Base-by-base conservation (phyloP, 1,140 invertebrate species). In the Achroia grisella region DNA sequence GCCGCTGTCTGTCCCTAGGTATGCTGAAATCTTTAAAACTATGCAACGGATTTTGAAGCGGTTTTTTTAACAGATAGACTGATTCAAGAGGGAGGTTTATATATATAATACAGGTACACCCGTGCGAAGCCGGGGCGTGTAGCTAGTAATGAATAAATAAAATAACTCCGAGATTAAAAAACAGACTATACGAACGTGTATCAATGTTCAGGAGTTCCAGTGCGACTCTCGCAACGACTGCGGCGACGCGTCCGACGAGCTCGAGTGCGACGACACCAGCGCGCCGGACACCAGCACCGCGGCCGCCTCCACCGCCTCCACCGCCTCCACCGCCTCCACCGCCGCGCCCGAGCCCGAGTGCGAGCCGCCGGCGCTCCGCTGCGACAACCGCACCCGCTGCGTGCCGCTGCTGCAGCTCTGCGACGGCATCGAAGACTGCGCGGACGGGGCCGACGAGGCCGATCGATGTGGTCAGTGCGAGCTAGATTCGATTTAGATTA, bases 361-460 rank as follows among this genome's bases (percentile, higher is more conserved):
- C 65, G 75, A 86, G 35, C 75, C 89, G 66, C 92, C 92, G 0
- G 87, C 88, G 59, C 83, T 90, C 17, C 48, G 86, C 10, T 94
- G 93, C 71, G 90, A 92, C 64, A 91, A 91, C 52, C 75, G 77
- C 37, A 90, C 89, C 13, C 86, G 87, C 39, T 95, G 94, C 79
- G 88, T 95, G 31, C 75, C 87, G 13, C 87, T 90, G 2, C 72
- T 77, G 28, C 86, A 90, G 62, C 85, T 94, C 2, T 95, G 94
- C 70, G 91, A 95, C 72, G 87, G 83, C 0, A 70, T 69, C 9
- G 66, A 75, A 10, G 91, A 96, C 75, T 96, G 95, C 73, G 59
- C 78, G 9, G 94, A 96, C 74, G 89, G 89, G 23, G 90, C 90
- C 0, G 96, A 98, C 86, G 96, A 98, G 85, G 92, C 91, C 0